A percentile compares a stretch with the other conserved stretches of the same genome.
These are phyloP conservation scores for Agrochola lychnidis DNA, from an alignment of 2,888 invertebrate species.

Conservation along the genomic window DNA sequence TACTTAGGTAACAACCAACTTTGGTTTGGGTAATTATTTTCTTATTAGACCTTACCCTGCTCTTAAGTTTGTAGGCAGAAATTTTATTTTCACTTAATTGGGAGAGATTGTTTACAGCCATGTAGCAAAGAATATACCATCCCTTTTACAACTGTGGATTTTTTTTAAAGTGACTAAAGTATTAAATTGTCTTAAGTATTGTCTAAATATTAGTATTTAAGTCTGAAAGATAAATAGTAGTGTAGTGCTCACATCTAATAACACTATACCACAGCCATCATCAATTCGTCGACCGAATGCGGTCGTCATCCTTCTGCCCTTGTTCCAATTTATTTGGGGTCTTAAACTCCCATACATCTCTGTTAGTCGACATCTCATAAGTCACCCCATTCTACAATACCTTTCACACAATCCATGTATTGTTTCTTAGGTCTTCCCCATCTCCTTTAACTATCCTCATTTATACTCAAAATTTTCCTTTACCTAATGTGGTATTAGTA, in stretches of 20 bases:
- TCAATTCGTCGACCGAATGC: too few species aligned
- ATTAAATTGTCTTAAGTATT: too few species aligned
- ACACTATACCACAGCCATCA: too few species aligned
- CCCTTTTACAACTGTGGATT: background rate
- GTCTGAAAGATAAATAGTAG: background rate
- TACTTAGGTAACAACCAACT: conserved; percentile 32
- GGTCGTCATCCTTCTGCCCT: too few species aligned
- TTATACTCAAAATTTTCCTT: background rate
- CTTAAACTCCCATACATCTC: background rate
- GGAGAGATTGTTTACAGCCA: background rate
- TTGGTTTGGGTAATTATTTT: conserved; percentile 43
- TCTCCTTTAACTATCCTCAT: too few species aligned
- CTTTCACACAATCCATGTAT: background rate
- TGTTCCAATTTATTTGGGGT: background rate
- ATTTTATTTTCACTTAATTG: background rate
- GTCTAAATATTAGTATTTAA: background rate
- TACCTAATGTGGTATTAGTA: background rate
- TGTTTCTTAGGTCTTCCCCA: background rate
- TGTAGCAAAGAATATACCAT: background rate
- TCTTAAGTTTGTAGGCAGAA: conserved; percentile 1
- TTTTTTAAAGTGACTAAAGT: too few species aligned
- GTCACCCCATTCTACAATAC: too few species aligned
- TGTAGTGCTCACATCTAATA: background rate
- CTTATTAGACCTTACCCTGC: conserved; percentile 22
- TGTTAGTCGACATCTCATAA: background rate